A percentile compares a stretch with the other conserved stretches of the same genome.
Evolutionary conservation across 1,140 invertebrate genomes (phyloP).

Genomic region (Drosophila biarmipes): DNA sequence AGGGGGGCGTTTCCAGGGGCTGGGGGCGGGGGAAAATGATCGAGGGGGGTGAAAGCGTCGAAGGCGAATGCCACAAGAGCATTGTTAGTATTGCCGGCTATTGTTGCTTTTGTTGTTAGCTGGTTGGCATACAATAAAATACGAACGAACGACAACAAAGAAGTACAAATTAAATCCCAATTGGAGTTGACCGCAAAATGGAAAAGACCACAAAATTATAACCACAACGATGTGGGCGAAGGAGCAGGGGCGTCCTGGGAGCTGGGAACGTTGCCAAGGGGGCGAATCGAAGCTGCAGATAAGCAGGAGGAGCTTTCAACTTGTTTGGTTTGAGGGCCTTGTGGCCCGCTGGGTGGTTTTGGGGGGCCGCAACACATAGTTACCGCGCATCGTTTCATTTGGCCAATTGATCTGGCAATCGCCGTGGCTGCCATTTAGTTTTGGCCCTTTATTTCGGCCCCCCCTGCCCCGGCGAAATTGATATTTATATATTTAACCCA

Average conservation of each 20-base stretch:
- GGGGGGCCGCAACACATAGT: conserved; percentile 43
- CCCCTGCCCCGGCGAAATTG: conserved; percentile 53
- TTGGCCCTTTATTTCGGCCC: conserved; percentile 28
- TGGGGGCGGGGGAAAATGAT: not conserved
- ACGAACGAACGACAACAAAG: conserved; percentile 80
- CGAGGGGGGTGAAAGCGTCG: conserved; percentile 46
- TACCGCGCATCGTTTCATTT: conserved; percentile 66
- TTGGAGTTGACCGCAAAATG: conserved; percentile 82
- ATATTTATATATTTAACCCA: conserved; percentile 81
- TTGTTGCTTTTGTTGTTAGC: conserved; percentile 56
- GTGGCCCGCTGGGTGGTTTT: conserved; percentile 47
- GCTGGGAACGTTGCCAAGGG: conserved; percentile 57
- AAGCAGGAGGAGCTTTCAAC: conserved; percentile 56
- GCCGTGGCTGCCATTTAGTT: conserved; percentile 71
- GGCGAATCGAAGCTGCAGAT: conserved; percentile 66
- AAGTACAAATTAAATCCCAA: conserved; percentile 83
- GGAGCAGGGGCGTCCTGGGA: conserved; percentile 6
- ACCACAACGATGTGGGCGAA: conserved; percentile 75
- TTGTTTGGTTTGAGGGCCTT: conserved; percentile 79
- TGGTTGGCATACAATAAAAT: conserved; percentile 76
- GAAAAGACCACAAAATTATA: conserved; percentile 82
- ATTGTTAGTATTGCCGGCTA: conserved; percentile 41
- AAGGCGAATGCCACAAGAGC: conserved; percentile 68
- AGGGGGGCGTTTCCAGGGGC: not conserved
- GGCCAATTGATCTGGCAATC: conserved; percentile 79